Conservation (phyloP, 2,888 invertebrate genomes). For the Chymomyza caudatula region DNA sequence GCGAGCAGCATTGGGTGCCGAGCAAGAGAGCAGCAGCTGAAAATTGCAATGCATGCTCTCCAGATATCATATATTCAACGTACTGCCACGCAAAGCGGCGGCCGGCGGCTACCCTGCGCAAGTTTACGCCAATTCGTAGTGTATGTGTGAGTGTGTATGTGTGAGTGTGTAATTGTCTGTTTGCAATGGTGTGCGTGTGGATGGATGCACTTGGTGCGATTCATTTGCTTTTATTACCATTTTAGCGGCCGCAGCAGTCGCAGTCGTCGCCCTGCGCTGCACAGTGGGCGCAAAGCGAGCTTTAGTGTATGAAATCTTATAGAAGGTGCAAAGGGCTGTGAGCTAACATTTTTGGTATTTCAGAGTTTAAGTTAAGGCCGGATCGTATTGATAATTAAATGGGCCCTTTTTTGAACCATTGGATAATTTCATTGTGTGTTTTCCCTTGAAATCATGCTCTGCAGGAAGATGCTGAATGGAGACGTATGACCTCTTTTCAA, state of each 20-base stretch:
- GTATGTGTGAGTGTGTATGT: conserved; percentile 9
- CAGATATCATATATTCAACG: conserved; percentile 13
- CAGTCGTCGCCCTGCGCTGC: not conserved
- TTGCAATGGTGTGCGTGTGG: conserved; percentile 27
- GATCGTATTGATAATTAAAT: no score
- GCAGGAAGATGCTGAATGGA: no score
- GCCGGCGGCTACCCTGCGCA: conserved; percentile 54
- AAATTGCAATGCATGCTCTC: conserved; percentile 64
- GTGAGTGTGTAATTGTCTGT: conserved; percentile 44
- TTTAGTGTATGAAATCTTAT: no score
- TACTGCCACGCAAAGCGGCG: conserved; percentile 60
- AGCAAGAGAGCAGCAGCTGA: conserved; percentile 35
- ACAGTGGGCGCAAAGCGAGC: no score
- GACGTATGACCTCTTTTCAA: no score
- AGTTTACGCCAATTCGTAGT: not conserved
- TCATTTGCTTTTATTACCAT: conserved; percentile 71
- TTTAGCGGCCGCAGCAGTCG: conserved; percentile 41
- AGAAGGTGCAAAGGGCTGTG: no score
- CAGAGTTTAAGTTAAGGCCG: no score
- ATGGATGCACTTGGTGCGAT: conserved; percentile 72
- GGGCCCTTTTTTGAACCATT: no score
- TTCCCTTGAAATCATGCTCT: no score
- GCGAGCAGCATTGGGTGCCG: conserved; percentile 14
- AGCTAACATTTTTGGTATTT: no score
- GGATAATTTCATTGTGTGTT: no score